Percentiles rank a stretch among this genome's conserved stretches.
phyloP scores from a whole-genome alignment of 2,113 vertebrate genomes.

The Nycticryphes semicollaris region DNA sequence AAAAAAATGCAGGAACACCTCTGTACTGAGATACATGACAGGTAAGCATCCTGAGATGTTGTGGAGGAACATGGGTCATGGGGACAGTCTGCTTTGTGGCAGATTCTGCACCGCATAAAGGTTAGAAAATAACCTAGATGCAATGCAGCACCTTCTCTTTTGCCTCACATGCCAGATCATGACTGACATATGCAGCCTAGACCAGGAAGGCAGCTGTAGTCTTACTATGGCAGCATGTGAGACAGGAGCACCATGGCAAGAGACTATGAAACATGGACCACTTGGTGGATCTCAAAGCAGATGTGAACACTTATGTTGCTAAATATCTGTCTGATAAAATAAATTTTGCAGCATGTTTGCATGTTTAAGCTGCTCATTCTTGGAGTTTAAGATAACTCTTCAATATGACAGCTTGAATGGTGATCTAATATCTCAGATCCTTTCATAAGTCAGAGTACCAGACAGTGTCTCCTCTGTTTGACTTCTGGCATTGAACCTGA shows the following conservation, averaged over 20 bases:
- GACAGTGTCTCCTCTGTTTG: not conserved
- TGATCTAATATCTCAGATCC: not conserved
- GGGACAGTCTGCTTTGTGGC: not conserved
- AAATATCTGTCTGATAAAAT: not conserved
- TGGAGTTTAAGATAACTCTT: not conserved
- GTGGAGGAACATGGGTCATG: not conserved
- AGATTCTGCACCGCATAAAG: fast-evolving
- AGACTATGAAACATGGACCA: not conserved
- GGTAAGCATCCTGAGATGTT: not conserved
- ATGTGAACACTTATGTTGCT: not conserved
- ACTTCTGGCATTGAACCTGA: not conserved
- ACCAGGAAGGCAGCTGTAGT: not conserved
- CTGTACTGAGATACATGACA: not conserved
- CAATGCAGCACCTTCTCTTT: not conserved
- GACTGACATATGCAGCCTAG: not conserved
- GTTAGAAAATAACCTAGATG: not conserved
- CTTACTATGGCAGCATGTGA: not conserved
- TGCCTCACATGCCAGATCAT: not conserved
- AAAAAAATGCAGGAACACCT: not conserved
- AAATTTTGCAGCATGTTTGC: not conserved
- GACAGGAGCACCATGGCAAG: not conserved
- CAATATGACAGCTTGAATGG: not conserved
- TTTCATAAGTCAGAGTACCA: not conserved
- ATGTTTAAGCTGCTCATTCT: not conserved
- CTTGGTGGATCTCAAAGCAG: not conserved